phyloP scores from a whole-genome alignment of 2,888 invertebrate species.

The Atrina japonica region DNA sequence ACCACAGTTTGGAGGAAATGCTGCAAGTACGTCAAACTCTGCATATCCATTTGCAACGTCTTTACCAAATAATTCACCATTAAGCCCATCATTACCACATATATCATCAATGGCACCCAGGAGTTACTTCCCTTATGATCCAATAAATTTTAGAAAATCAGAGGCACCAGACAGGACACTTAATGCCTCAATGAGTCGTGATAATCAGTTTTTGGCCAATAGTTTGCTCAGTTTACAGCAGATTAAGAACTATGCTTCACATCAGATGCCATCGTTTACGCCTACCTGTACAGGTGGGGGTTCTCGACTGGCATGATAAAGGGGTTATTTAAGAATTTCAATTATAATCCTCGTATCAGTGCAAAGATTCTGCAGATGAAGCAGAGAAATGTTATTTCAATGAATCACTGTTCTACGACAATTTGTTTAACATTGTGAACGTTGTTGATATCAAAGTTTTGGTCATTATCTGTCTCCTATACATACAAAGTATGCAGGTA shows the following conservation, averaged over 20 bases:
- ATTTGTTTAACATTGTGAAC: too few species aligned
- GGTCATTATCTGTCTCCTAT: too few species aligned
- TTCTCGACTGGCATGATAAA: slow-evolving; percentile 67
- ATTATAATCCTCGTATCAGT: slow-evolving; percentile 15
- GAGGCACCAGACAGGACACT: slow-evolving; percentile 70
- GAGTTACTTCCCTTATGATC: slow-evolving; percentile 90
- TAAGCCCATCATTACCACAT: slow-evolving; percentile 76
- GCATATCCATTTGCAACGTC: slow-evolving; percentile 58
- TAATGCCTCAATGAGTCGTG: slow-evolving; percentile 66
- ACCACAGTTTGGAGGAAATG: slow-evolving; percentile 80
- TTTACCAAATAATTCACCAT: slow-evolving; percentile 59
- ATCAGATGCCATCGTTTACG: slow-evolving; percentile 74
- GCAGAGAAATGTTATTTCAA: slow-evolving; percentile 7
- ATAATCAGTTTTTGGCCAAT: slow-evolving; percentile 71
- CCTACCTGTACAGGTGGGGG: slow-evolving; percentile 69
- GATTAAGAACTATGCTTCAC: slow-evolving; percentile 89
- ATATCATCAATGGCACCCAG: slow-evolving; percentile 78
- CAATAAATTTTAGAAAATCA: slow-evolving; percentile 90
- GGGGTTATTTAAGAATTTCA: too few species aligned
- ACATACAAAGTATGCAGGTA: too few species aligned
- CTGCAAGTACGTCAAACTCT: slow-evolving; percentile 58
- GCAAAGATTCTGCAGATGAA: neutral
- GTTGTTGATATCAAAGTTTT: too few species aligned
- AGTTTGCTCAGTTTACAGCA: slow-evolving; percentile 88
- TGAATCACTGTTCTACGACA: too few species aligned